Evolutionary conservation across 2,113 vertebrate genomes (phyloP).

Genomic region (Guaruba guarouba): DNA sequence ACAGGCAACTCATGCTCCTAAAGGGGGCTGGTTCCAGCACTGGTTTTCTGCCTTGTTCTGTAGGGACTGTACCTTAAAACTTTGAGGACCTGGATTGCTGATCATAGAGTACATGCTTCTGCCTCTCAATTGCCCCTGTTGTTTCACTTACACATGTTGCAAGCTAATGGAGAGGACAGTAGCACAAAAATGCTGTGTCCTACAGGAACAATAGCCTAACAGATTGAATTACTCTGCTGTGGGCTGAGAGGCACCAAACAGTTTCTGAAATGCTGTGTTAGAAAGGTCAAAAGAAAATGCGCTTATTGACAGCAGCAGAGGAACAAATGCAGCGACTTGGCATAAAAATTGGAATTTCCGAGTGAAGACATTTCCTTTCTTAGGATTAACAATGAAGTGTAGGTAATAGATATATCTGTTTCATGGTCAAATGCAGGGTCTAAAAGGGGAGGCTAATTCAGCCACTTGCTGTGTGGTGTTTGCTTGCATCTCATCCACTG

Average conservation of each 20-base stretch:
- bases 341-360: neutral
- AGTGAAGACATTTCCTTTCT: neutral
- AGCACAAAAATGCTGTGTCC: neutral
- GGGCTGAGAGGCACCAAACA: neutral
- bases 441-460: neutral
- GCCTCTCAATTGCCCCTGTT: neutral
- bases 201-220: neutral
- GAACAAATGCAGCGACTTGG: neutral
- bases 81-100: neutral
- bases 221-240: neutral
- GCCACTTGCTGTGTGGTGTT: neutral
- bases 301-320: neutral
- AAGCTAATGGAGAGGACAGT: neutral
- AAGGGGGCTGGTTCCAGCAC: accelerated
- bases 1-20: neutral
- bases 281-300: neutral
- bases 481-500: neutral
- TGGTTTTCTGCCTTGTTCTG: neutral
- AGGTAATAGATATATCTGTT: neutral
- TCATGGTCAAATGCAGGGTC: neutral
- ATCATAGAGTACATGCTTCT: neutral
- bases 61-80: neutral
- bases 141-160: neutral
- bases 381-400: neutral
- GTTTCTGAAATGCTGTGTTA: neutral